These are phyloP conservation scores for Cyclophora punctaria DNA, from an alignment of 2,888 invertebrate species.

Conservation along the genomic window DNA sequence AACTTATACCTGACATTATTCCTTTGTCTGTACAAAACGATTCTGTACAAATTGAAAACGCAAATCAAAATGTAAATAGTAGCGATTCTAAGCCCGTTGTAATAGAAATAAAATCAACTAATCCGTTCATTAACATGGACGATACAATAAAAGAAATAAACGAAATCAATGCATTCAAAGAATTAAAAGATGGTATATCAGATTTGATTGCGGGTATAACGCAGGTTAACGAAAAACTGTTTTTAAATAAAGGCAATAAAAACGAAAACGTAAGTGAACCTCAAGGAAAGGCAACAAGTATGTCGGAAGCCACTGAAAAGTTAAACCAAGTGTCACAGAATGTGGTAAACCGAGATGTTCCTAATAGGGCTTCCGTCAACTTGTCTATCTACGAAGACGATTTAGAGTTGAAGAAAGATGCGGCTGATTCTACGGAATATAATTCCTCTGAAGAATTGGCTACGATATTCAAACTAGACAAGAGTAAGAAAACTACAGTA, in stretches of 20 bases:
- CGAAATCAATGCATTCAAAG: conserved; percentile 67
- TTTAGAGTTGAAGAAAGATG: conserved; percentile 54
- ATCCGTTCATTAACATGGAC: conserved; percentile 56
- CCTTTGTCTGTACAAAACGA: conserved; percentile 44
- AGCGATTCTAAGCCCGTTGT: conserved; percentile 20
- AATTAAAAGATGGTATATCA: conserved; percentile 68
- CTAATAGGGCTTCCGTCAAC: conserved; percentile 52
- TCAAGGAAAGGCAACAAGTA: conserved; percentile 34
- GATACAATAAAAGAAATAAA: conserved; percentile 58
- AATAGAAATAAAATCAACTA: conserved; percentile 44
- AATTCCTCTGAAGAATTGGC: conserved; percentile 79
- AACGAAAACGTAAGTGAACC: conserved; percentile 22
- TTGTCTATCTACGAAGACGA: conserved; percentile 65
- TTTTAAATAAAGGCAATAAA: conserved; percentile 40
- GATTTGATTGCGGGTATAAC: conserved; percentile 69
- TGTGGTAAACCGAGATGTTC: conserved; percentile 31
- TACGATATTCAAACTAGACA: conserved; percentile 74
- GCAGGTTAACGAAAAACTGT: conserved; percentile 66
- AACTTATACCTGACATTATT: conserved; percentile 38
- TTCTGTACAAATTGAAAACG: conserved; percentile 32
- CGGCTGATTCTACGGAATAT: conserved; percentile 72
- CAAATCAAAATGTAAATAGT: conserved; percentile 16
- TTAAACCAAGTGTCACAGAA: conserved; percentile 44
- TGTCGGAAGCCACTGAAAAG: conserved; percentile 49
- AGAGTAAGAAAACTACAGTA: conserved; percentile 27